A percentile compares a stretch with the other conserved stretches of the same genome.
These are phyloP conservation scores for Erpobdella octoculata DNA, from an alignment of 2,888 invertebrate genomes.

Conservation along the genomic window DNA sequence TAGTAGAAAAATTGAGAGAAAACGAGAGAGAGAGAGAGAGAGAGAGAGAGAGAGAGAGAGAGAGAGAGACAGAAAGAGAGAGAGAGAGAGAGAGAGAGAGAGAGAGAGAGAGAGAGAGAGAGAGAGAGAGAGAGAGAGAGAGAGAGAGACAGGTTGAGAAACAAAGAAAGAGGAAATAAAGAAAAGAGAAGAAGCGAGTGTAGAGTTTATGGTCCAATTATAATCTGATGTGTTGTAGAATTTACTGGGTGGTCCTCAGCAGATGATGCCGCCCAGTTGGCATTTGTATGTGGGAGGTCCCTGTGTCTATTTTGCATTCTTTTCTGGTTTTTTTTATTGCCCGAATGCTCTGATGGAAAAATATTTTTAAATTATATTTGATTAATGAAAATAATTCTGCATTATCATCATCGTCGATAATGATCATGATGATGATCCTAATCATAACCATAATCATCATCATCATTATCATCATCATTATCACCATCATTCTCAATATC, in stretches of 20 bases:
- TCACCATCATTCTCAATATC: background rate
- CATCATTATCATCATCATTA: too few species aligned
- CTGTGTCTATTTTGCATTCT: too few species aligned
- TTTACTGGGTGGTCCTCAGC: too few species aligned
- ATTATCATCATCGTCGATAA: too few species aligned
- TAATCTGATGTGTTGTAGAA: background rate
- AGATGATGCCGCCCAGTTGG: too few species aligned
- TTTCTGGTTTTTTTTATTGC: too few species aligned
- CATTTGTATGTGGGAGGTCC: too few species aligned
- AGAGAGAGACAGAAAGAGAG: background rate
- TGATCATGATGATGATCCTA: too few species aligned
- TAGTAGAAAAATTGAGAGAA: background rate
- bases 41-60: background rate
- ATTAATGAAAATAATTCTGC: too few species aligned
- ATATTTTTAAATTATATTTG: too few species aligned
- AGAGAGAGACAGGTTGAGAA: background rate
- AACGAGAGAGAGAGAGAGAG: background rate
- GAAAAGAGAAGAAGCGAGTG: background rate
- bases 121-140: background rate
- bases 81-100: background rate
- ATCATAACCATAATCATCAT: too few species aligned
- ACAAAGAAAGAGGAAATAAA: background rate
- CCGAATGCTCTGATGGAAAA: too few species aligned
- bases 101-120: background rate
- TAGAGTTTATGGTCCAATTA: conserved; percentile 6